Evolutionary conservation across 2,113 vertebrate species (phyloP).

Genomic region (Lathamus discolor): DNA sequence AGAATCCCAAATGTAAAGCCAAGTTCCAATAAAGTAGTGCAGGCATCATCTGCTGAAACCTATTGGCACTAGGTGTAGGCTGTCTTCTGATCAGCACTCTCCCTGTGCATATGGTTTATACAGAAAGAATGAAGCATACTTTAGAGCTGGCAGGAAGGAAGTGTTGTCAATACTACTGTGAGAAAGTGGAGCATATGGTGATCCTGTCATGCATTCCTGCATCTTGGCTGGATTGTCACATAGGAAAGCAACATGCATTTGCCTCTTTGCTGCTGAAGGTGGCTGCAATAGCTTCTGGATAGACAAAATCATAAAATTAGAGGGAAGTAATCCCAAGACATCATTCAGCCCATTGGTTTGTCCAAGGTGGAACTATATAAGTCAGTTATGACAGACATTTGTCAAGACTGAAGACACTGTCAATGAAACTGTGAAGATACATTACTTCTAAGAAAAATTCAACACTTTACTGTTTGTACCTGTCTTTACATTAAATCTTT

Average conservation of each 20-base stretch:
- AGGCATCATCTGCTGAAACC: neutral
- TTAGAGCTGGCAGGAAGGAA: slow-evolving; percentile 31
- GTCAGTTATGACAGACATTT: neutral
- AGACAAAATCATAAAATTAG: neutral
- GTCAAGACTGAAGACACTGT: neutral
- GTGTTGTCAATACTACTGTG: neutral
- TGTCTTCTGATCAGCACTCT: neutral
- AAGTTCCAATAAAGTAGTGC: neutral
- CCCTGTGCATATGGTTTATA: neutral
- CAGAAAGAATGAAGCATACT: neutral
- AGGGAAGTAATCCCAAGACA: neutral
- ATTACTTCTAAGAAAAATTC: neutral
- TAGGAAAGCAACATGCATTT: neutral
- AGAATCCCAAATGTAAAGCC: neutral
- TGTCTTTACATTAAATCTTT: neutral
- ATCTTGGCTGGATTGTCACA: neutral
- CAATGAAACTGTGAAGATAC: neutral
- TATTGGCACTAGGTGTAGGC: neutral
- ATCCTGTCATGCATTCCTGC: slow-evolving; percentile 32
- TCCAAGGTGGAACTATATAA: neutral
- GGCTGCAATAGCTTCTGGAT: neutral
- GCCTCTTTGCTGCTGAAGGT: slow-evolving; percentile 41
- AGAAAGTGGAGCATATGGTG: slow-evolving; percentile 32
- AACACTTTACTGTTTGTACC: neutral
- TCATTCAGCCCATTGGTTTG: neutral